phyloP scores from a whole-genome alignment of 1,140 invertebrate species.

The Lepidurus packardi region DNA sequence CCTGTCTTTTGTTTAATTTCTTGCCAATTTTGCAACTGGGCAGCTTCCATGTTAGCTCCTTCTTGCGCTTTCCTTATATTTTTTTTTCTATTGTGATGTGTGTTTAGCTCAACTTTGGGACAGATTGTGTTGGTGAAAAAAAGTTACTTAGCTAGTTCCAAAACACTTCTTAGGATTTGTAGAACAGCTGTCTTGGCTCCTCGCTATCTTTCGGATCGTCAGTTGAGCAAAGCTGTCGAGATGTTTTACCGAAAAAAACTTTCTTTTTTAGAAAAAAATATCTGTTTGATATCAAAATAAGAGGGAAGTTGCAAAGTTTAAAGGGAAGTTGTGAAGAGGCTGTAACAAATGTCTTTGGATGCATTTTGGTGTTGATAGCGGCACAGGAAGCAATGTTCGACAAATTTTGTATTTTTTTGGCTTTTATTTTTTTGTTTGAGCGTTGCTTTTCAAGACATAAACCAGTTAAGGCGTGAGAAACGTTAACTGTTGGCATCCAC shows the following conservation, averaged over 20 bases:
- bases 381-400: not conserved
- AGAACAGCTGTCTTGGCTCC: not conserved
- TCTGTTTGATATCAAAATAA: constrained; percentile 3
- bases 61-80: no score
- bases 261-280: not conserved
- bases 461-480: not conserved
- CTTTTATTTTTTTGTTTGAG: no score
- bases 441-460: not conserved
- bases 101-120: not conserved
- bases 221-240: not conserved
- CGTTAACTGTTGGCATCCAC: not conserved
- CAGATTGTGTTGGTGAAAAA: not conserved
- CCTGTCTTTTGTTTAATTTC: no score
- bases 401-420: no score
- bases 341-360: not conserved
- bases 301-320: not conserved
- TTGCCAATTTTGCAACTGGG: no score
- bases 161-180: not conserved
- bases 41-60: no score
- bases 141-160: not conserved
- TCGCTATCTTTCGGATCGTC: not conserved
- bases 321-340: not conserved
- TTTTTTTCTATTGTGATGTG: no score
- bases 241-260: not conserved
- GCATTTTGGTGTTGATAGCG: not conserved